Evolutionary conservation across 2,888 invertebrate species (phyloP), one percentile per base, ranked within the genome.

Genomic region (Acrobeloides nanus): DNA sequence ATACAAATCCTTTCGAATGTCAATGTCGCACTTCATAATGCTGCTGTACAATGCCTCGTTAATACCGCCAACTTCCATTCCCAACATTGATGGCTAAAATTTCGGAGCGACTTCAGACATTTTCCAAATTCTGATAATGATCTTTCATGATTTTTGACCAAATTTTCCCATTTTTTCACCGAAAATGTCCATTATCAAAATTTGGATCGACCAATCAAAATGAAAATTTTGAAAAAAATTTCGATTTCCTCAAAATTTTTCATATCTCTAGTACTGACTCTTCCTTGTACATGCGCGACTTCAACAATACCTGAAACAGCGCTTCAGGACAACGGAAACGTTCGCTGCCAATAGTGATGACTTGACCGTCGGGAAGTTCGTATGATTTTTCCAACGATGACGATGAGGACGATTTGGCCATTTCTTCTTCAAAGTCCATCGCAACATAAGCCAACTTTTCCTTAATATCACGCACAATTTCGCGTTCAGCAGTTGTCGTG

Each of bases 361-460:
- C 86, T 81, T 87, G 86, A 76, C 87, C 87, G 61, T 70, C 87
- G 78, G 87, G 87, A 80, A 87, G 82, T 77, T 87, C 86, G 80
- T 87, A 87, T 73, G 84, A 84, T 82, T 87, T 87, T 81, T 87
- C 87, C 74, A 87, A 81, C 73, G 86, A 86, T 77, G 86, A 85
- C 77, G 86, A 86, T 75, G 86, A 84, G 74, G 86, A 86, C 58
- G 87, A 86, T 77, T 86, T 86, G 77, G 86, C 86, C 86, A 87
- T 86, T 80, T 87, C 86, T 37, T 92, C 90, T 76, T 95, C 95
- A 59, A 97, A 85, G 76, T 97, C 90, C 75, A 97, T 95, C n/a
- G 92, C 95, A 71, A 95, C 89, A 75, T 97, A 97, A 77, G 95
- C 97, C 25, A 97, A 80, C 76, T 93, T 93, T 76, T 97, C 97